A percentile compares a stretch with the other conserved stretches of the same genome.
Evolutionary conservation across 2,888 invertebrate genomes (phyloP).

Genomic region (Heliconius ethilla): DNA sequence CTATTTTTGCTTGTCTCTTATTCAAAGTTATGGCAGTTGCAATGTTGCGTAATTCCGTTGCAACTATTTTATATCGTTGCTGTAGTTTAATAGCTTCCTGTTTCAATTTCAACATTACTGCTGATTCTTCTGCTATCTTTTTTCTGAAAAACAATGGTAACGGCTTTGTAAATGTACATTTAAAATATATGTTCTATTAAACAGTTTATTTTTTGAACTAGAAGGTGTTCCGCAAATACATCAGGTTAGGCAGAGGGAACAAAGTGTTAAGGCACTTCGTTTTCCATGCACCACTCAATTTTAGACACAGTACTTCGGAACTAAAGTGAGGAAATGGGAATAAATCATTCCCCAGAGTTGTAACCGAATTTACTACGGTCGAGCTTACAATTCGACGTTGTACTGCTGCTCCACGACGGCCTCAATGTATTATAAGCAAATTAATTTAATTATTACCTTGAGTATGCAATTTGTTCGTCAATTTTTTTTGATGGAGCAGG

Average conservation of each 20-base stretch:
- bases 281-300: background rate
- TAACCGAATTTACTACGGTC: too few relatives aligned
- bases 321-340: too few relatives aligned
- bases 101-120: constrained; percentile 70
- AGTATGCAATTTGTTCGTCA: constrained; percentile 69
- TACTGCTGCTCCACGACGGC: background rate
- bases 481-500: constrained; percentile 52
- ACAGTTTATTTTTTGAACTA: too few relatives aligned
- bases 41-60: constrained; percentile 70
- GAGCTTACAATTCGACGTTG: too few relatives aligned
- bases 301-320: background rate
- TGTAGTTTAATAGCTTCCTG: constrained; percentile 69
- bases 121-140: constrained; percentile 71
- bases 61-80: constrained; percentile 73
- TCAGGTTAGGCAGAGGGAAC: background rate
- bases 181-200: background rate
- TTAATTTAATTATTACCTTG: constrained; percentile 59
- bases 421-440: background rate
- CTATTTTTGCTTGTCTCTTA: constrained; percentile 68
- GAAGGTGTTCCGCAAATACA: too few relatives aligned
- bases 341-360: too few relatives aligned
- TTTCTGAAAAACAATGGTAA: constrained; percentile 30
- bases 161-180: background rate
- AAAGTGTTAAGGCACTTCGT: background rate
- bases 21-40: constrained; percentile 72